Conservation (phyloP, 2,113 vertebrate genomes). For the Fukomys damarensis region DNA sequence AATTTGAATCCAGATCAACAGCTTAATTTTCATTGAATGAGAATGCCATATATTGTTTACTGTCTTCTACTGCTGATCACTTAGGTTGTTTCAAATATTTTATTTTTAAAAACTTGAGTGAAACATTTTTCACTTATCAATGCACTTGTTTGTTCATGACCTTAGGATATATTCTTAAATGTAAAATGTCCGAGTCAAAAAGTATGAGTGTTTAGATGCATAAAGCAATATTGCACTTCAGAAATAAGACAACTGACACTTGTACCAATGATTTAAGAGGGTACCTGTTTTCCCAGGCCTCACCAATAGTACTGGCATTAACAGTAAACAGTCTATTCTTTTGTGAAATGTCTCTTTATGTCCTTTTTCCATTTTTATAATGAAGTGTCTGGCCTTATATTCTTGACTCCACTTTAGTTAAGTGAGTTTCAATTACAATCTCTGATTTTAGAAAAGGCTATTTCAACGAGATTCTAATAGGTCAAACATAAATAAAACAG, state of each 20-base stretch:
- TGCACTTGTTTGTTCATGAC: not conserved
- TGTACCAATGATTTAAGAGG: not conserved
- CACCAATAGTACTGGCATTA: not conserved
- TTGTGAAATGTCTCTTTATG: conserved; percentile 16
- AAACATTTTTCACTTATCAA: not conserved
- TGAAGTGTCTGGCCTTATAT: not conserved
- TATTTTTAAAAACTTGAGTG: not conserved
- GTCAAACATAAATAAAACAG: conserved; percentile 18
- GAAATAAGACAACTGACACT: not conserved
- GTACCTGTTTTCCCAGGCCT: not conserved
- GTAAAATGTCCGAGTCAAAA: not conserved
- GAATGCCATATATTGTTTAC: not conserved
- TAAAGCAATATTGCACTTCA: not conserved
- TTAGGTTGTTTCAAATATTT: not conserved
- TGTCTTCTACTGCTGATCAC: not conserved
- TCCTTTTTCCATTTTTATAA: conserved; percentile 8
- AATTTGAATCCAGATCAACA: not conserved
- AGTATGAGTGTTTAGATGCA: not conserved
- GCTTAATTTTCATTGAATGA: not conserved
- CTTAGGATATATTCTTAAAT: not conserved
- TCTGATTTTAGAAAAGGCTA: conserved; percentile 29
- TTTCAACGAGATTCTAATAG: conserved; percentile 6
- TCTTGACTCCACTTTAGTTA: not conserved
- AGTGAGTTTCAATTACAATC: conserved; percentile 31
- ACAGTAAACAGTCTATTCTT: not conserved